Percentiles rank a stretch among this genome's conserved stretches.
Evolutionary conservation across 2,888 invertebrate species (phyloP).

Genomic region (Gerris lacustris): DNA sequence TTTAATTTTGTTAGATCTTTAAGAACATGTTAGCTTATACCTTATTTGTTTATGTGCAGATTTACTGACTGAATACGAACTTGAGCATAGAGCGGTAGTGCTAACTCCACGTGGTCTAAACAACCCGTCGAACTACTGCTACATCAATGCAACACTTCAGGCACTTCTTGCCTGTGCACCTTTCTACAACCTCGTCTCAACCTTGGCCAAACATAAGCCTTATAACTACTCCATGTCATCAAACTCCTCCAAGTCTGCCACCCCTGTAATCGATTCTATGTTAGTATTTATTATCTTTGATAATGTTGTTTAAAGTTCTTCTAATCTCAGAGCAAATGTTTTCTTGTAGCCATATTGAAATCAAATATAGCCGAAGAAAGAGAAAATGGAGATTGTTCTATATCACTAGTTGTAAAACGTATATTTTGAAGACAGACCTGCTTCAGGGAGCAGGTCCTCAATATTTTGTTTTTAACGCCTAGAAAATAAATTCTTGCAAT

Average conservation of each 20-base stretch:
- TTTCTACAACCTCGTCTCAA: constrained; percentile 72
- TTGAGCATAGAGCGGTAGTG: constrained; percentile 66
- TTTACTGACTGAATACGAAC: constrained; percentile 57
- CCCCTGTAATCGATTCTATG: constrained; percentile 87
- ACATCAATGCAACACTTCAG: constrained; percentile 89
- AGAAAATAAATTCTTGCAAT: too few relatives aligned
- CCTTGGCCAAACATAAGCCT: constrained; percentile 33
- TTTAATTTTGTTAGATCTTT: too few relatives aligned
- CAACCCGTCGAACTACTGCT: constrained; percentile 91
- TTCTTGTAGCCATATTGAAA: too few relatives aligned
- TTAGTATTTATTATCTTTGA: constrained; percentile 46
- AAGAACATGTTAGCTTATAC: too few relatives aligned
- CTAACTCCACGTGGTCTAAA: constrained; percentile 80
- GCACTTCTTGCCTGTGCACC: constrained; percentile 89
- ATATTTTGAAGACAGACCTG: too few relatives aligned
- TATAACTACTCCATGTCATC: constrained; percentile 18
- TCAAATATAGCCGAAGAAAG: too few relatives aligned
- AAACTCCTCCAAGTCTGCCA: constrained; percentile 38
- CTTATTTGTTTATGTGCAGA: constrained; percentile 42
- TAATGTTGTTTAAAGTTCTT: too few relatives aligned
- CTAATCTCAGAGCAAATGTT: too few relatives aligned
- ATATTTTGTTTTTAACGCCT: too few relatives aligned
- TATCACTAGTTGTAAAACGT: too few relatives aligned
- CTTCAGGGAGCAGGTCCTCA: too few relatives aligned
- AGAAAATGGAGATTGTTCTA: too few relatives aligned